Evolutionary conservation across 2,113 vertebrate genomes (phyloP).

Genomic region (Shinisaurus crocodilurus): DNA sequence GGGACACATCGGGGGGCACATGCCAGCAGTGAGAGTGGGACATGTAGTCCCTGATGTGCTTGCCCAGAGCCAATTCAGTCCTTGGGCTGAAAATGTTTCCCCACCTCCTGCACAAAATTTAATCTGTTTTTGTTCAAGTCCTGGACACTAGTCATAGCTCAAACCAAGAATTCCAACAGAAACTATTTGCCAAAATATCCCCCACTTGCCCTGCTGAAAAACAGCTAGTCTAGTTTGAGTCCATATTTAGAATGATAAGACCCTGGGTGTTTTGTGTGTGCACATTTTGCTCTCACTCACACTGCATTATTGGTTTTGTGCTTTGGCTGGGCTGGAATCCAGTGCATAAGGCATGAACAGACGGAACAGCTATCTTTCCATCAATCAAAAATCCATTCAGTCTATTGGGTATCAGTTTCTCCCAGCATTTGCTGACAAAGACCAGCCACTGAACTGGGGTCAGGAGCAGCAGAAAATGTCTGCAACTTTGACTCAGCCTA

Average conservation of each 20-base stretch:
- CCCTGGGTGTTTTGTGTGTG: neutral
- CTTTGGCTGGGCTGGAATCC: neutral
- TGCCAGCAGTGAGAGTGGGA: too few relatives aligned
- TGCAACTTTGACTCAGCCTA: slow-evolving; percentile 46
- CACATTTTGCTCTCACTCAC: neutral
- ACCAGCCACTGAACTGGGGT: slow-evolving; percentile 7
- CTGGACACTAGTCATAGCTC: neutral
- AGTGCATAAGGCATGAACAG: neutral
- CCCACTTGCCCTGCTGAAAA: too few relatives aligned
- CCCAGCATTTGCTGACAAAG: slow-evolving; percentile 19
- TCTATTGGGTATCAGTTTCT: neutral
- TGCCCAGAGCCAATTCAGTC: too few relatives aligned
- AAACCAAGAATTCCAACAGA: neutral
- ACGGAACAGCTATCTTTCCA: neutral
- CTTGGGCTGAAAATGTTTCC: neutral
- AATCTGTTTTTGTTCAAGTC: neutral
- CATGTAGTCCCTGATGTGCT: too few relatives aligned
- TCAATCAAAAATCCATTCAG: neutral
- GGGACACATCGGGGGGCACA: too few relatives aligned
- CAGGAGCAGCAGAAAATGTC: slow-evolving; percentile 29
- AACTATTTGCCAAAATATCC: neutral
- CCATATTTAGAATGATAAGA: neutral
- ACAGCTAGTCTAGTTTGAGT: neutral
- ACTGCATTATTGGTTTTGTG: neutral
- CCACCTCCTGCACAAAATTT: neutral